A percentile compares a stretch with the other conserved stretches of the same genome.
phyloP scores from a whole-genome alignment of 37 sponge, comb jelly and placozoan genomes.

The Aphrocallistes beatrix region DNA sequence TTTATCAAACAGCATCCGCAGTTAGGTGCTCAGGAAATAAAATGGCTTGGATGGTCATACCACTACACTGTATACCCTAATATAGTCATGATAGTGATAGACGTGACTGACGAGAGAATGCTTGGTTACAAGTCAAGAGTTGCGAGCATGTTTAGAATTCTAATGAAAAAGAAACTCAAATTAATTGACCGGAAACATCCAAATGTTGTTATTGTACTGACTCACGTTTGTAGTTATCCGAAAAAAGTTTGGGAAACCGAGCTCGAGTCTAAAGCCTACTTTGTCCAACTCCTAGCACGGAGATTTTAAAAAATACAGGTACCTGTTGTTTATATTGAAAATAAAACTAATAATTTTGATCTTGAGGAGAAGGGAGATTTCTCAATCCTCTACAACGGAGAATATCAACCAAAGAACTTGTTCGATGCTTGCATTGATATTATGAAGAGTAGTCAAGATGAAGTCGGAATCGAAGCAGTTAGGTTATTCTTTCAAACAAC shows the following conservation, averaged over 20 bases:
- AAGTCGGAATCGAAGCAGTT: neutral
- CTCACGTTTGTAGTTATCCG: neutral
- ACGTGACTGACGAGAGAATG: constrained; percentile 6
- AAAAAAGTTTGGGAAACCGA: neutral
- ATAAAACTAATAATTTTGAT: neutral
- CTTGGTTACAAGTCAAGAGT: neutral
- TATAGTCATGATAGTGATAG: neutral
- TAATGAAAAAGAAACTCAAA: neutral
- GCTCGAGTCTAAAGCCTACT: neutral
- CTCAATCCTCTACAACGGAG: neutral
- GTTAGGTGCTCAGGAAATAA: neutral
- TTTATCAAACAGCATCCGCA: neutral
- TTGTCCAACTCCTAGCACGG: neutral
- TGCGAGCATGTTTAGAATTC: neutral
- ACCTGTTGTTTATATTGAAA: constrained; percentile 8
- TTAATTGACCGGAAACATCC: neutral
- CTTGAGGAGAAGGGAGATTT: neutral
- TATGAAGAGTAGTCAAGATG: neutral
- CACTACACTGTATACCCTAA: constrained; percentile 5
- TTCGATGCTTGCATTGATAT: neutral
- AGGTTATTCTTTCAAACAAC: neutral
- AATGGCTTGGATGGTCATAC: neutral
- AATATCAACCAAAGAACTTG: neutral
- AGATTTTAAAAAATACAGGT: neutral
- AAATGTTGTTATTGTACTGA: neutral